Evolutionary conservation across 1,140 invertebrate genomes (phyloP).

Genomic region (Drosophila lowei): DNA sequence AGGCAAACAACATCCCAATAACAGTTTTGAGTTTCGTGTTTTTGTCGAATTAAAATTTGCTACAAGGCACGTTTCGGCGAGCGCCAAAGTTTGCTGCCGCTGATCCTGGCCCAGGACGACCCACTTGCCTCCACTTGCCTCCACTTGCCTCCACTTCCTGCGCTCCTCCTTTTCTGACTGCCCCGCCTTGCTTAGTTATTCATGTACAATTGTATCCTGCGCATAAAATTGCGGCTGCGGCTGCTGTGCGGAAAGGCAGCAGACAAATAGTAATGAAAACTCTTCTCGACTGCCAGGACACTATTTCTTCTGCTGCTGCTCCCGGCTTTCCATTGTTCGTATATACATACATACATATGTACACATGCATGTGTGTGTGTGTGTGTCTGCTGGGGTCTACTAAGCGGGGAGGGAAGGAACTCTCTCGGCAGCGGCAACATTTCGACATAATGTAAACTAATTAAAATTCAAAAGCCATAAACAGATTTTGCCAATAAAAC

Average conservation of each 20-base stretch:
- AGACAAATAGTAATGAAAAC: slow-evolving; percentile 82
- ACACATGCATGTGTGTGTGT: slow-evolving; percentile 10
- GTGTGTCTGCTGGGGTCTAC: slow-evolving; percentile 30
- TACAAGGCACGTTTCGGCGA: slow-evolving; percentile 75
- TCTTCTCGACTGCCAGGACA: slow-evolving; percentile 67
- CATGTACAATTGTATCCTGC: slow-evolving; percentile 81
- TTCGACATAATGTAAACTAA: slow-evolving; percentile 83
- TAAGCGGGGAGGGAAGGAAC: neutral
- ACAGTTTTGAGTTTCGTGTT: slow-evolving; percentile 76
- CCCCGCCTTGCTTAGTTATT: slow-evolving; percentile 70
- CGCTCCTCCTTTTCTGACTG: neutral
- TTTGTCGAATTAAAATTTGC: slow-evolving; percentile 82
- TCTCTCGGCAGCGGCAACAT: slow-evolving; percentile 59
- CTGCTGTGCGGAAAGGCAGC: slow-evolving; percentile 82
- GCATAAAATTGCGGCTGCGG: slow-evolving; percentile 81
- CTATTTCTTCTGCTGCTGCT: slow-evolving; percentile 60
- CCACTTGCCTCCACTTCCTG: neutral
- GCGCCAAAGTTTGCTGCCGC: slow-evolving; percentile 61
- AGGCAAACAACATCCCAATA: slow-evolving; percentile 61
- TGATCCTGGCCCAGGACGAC: slow-evolving; percentile 49
- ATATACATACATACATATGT: neutral
- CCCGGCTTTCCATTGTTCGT: slow-evolving; percentile 1
- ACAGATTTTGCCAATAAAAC: slow-evolving; percentile 83
- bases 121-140: slow-evolving; percentile 3
- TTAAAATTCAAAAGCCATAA: slow-evolving; percentile 83